phyloP scores from a whole-genome alignment of 2,888 invertebrate genomes.

The Hirudinaria manillensis region DNA sequence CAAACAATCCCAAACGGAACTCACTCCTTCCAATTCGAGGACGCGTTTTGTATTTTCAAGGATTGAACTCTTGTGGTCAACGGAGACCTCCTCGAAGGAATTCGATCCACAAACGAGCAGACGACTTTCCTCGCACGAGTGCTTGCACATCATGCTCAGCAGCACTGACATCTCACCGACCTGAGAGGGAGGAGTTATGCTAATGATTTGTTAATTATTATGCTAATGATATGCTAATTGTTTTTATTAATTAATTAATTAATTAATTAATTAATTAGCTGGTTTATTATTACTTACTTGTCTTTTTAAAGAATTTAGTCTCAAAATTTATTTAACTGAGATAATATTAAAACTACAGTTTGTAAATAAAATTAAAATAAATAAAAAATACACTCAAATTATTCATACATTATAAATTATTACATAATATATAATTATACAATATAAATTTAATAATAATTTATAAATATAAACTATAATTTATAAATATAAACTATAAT shows the following conservation, averaged over 20 bases:
- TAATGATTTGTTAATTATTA: background rate
- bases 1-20: background rate
- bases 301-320: background rate
- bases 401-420: too few relatives aligned
- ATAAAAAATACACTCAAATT: too few relatives aligned
- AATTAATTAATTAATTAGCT: too few relatives aligned
- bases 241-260: background rate
- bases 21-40: conserved; percentile 35
- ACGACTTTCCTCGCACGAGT: conserved; percentile 53
- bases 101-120: conserved; percentile 46
- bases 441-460: too few relatives aligned
- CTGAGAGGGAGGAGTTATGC: conserved; percentile 6
- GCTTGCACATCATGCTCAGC: conserved; percentile 55
- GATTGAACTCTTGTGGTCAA: conserved; percentile 52
- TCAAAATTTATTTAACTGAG: background rate
- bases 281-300: too few relatives aligned
- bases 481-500: too few relatives aligned
- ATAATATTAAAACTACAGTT: background rate
- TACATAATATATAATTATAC: too few relatives aligned
- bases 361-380: too few relatives aligned
- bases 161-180: conserved; percentile 49
- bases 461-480: too few relatives aligned
- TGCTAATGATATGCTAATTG: background rate
- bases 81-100: conserved; percentile 50
- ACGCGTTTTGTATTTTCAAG: conserved; percentile 51